Evolutionary conservation across 1,140 invertebrate genomes (phyloP).

Genomic region (Coboldia fuscipes): DNA sequence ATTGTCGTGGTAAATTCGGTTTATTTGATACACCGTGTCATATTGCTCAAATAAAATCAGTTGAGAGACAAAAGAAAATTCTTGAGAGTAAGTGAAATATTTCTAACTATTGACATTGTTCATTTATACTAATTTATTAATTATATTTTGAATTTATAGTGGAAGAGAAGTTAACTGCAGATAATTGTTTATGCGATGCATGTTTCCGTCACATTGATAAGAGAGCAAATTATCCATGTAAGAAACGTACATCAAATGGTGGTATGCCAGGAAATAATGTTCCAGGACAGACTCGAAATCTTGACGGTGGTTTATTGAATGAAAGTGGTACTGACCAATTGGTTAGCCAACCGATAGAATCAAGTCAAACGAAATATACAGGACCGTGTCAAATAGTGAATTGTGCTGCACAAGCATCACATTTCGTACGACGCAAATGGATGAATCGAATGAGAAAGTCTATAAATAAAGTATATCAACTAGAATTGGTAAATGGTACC

Average conservation of each 20-base stretch:
- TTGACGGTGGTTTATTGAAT: no score
- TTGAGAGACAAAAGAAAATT: slow-evolving; percentile 54
- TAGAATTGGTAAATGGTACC: slow-evolving; percentile 13
- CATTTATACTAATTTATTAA: background rate
- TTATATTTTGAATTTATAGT: background rate
- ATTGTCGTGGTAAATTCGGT: slow-evolving; percentile 67
- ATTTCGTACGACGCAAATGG: slow-evolving; percentile 54
- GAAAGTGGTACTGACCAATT: no score
- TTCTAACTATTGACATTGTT: background rate
- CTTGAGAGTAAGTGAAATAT: slow-evolving; percentile 29
- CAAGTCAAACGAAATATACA: no score
- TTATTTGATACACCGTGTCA: slow-evolving; percentile 67
- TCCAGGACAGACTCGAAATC: no score
- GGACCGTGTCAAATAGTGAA: no score
- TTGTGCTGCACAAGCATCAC: slow-evolving; percentile 37
- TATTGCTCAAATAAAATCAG: slow-evolving; percentile 59
- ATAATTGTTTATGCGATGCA: slow-evolving; percentile 65
- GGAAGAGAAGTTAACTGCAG: slow-evolving; percentile 54
- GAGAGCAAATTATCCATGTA: slow-evolving; percentile 42
- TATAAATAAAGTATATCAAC: slow-evolving; percentile 35
- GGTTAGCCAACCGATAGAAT: no score
- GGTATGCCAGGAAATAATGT: background rate
- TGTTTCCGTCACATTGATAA: slow-evolving; percentile 65
- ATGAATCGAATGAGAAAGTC: slow-evolving; percentile 46
- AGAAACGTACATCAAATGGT: slow-evolving; percentile 15